phyloP scores from a whole-genome alignment of 2,113 vertebrate genomes.

The Pteruthius melanotis region DNA sequence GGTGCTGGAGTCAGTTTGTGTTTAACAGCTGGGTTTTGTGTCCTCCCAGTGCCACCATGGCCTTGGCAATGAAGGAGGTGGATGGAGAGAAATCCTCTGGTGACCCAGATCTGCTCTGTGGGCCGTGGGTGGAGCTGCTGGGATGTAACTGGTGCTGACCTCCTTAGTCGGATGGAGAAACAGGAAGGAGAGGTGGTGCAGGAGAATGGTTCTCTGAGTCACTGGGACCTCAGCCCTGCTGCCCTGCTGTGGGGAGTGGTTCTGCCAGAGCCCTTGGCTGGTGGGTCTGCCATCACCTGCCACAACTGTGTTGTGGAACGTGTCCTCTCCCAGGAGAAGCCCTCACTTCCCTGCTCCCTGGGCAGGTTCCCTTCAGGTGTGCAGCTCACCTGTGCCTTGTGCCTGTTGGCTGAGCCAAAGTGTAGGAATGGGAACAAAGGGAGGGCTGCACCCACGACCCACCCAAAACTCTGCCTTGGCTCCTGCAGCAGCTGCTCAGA shows the following conservation, averaged over 20 bases:
- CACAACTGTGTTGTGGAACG: neutral
- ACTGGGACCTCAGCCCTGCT: neutral
- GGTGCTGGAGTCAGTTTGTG: too few relatives aligned
- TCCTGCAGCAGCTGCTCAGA: neutral
- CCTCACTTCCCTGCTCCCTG: neutral
- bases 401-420: neutral
- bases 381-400: neutral
- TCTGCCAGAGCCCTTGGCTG: neutral
- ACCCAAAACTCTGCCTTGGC: neutral
- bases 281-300: neutral
- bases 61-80: neutral
- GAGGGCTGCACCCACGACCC: accelerated
- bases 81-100: neutral
- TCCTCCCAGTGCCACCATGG: accelerated
- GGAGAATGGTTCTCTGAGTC: neutral
- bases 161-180: neutral
- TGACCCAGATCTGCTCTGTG: constrained; percentile 21
- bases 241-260: accelerated
- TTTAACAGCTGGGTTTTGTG: neutral
- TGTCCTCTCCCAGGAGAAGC: neutral
- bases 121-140: neutral
- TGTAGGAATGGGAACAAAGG: neutral
- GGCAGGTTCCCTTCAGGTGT: neutral
- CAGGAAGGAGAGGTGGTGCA: neutral
- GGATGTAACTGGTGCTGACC: neutral